Conservation (phyloP, 2,797 vertebrate genomes). For the Cirrhinus mrigala region DNA sequence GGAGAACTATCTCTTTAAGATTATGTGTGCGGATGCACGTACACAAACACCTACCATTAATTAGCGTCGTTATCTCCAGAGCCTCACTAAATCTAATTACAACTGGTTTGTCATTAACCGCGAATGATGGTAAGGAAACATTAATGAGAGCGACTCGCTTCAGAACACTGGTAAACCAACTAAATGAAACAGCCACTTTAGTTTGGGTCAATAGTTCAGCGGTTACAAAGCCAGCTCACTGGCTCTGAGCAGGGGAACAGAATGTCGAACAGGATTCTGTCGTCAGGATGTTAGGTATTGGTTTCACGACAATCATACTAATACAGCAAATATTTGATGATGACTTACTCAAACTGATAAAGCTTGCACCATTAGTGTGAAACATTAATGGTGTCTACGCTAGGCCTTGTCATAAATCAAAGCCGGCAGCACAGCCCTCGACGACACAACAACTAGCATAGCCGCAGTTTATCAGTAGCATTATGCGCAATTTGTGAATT, state of each 20-base stretch:
- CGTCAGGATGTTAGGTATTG: constrained; percentile 36
- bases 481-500: constrained; percentile 17
- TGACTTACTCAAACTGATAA: constrained; percentile 30
- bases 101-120: constrained; percentile 66
- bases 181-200: constrained; percentile 47
- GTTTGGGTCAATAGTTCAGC: constrained; percentile 51
- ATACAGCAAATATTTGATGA: constrained; percentile 33
- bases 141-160: constrained; percentile 61
- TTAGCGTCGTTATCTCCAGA: constrained; percentile 63
- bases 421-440: not conserved
- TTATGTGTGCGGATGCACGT: constrained; percentile 61
- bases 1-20: constrained; percentile 26
- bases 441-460: not conserved
- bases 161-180: constrained; percentile 50
- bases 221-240: constrained; percentile 24
- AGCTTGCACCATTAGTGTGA: constrained; percentile 23
- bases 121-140: constrained; percentile 61
- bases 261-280: not conserved
- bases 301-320: constrained; percentile 7
- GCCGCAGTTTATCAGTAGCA: not conserved
- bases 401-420: constrained; percentile 35
- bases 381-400: constrained; percentile 14
- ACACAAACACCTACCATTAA: constrained; percentile 67
- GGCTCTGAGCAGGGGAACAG: not conserved
- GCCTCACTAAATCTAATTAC: constrained; percentile 65